Evolutionary conservation across 64 coral and sea anemone species (phyloP), one percentile per base, ranked within the genome.

Genomic region (Montipora capricornis): DNA sequence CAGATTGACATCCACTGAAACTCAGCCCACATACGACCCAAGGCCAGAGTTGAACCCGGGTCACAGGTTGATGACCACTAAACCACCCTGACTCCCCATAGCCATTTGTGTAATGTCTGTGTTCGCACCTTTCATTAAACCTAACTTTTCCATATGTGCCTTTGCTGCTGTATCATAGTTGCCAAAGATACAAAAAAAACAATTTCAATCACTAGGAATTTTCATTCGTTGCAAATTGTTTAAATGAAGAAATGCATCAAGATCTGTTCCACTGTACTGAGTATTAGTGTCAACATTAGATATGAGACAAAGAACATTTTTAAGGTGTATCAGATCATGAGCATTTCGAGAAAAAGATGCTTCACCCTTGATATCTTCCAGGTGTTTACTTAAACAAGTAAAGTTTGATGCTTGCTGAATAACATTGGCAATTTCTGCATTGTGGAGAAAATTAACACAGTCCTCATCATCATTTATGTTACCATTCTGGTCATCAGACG

Each of bases 341-440:
- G 22, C 57, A 80, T 48, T 80, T 80, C 45, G 53, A 68, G 76
- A 81, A 29, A 49, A 52, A 68, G 5, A 48, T 68, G 46, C 46
- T 49, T 91, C 77, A 91, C 52, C 19, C 60, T 91, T 91, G 20
- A 91, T 80, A 20, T 81, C 58, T 49, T 91, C 19, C 13, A 91
- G 45, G 58, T 71, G 47, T 80, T 13, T 81, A 80, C 47, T 80
- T 73, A 91, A 81, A 81, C 14, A 91, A 80, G 3, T 80, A 60
- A 80, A 91, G 89, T 91, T 91, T 70, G 78, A 48, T n/a, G 89
- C 89, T 80, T 81, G 8, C 58, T 81, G 75, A 69, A 91, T 68
- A 81, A 47, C 64, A 73, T 46, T 81, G 19, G 77, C 89, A 64
- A 91, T 91, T 9, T 61, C 64, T 81, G 17, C 76, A 64, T 80